These are phyloP conservation scores for Indicator maculatus DNA, from an alignment of 2,113 vertebrate species.

Conservation along the genomic window DNA sequence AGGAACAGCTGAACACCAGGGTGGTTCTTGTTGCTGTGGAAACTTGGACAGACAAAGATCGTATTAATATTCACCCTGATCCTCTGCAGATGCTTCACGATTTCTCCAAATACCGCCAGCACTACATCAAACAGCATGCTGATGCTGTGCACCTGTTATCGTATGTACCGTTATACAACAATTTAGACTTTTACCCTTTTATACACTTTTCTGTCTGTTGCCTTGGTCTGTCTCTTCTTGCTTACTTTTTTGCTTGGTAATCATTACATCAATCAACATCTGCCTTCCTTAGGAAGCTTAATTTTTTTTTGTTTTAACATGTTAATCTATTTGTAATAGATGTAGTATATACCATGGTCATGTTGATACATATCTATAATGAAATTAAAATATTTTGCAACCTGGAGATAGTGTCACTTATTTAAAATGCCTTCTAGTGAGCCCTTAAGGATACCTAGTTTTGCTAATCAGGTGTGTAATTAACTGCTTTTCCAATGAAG, in stretches of 20 bases:
- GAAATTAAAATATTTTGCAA: not conserved
- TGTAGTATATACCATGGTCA: not conserved
- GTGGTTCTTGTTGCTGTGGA: constrained; percentile 95
- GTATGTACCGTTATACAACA: constrained; percentile 73
- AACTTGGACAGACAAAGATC: constrained; percentile 94
- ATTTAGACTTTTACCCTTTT: not conserved
- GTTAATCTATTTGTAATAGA: not conserved
- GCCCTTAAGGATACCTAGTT: not conserved
- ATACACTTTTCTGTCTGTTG: not conserved
- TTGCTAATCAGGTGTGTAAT: not conserved
- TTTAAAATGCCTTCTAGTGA: not conserved
- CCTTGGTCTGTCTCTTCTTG: not conserved
- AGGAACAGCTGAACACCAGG: constrained; percentile 95
- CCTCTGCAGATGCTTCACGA: constrained; percentile 92
- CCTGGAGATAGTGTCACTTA: not conserved
- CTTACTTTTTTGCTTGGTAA: not conserved
- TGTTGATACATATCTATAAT: not conserved
- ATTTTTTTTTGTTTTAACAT: not conserved
- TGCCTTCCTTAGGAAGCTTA: not conserved
- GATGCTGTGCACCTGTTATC: constrained; percentile 95
- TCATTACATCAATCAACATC: not conserved
- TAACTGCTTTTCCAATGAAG: not conserved
- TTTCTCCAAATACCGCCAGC: constrained; percentile 94
- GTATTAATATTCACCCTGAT: constrained; percentile 85
- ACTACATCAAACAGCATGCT: constrained; percentile 87